Percentiles rank a stretch among this genome's conserved stretches.
phyloP scores from a whole-genome alignment of 1,140 invertebrate genomes.

The Micrasema minimum region DNA sequence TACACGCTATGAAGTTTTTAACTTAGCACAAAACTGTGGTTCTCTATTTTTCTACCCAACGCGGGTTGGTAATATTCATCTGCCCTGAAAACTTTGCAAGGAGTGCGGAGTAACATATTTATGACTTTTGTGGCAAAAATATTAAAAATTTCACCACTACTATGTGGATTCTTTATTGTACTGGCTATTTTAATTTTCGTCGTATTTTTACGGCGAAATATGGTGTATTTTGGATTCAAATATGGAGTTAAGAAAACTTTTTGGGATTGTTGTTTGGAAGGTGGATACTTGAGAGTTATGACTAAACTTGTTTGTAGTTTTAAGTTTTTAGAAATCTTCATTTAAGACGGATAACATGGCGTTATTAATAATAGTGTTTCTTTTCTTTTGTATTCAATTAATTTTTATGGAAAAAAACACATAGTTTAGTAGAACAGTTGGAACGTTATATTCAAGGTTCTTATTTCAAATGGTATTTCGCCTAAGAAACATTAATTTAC shows the following conservation, averaged over 20 bases:
- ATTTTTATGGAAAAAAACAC: too few relatives aligned
- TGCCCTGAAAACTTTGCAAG: slow-evolving; percentile 34
- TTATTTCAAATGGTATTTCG: too few relatives aligned
- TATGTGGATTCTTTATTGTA: slow-evolving; percentile 9
- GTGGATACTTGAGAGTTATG: background rate
- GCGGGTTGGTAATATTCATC: slow-evolving; percentile 11
- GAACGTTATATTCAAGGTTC: too few relatives aligned
- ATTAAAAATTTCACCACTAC: slow-evolving; percentile 50
- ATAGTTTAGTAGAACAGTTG: too few relatives aligned
- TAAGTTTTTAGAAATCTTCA: too few relatives aligned
- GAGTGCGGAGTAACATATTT: slow-evolving; percentile 50
- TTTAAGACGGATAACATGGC: too few relatives aligned
- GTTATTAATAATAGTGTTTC: too few relatives aligned
- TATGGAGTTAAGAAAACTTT: slow-evolving; percentile 16
- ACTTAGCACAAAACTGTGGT: slow-evolving; percentile 26
- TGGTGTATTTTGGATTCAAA: slow-evolving; percentile 14
- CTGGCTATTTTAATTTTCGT: slow-evolving; percentile 36
- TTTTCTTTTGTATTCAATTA: too few relatives aligned
- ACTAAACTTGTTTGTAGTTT: too few relatives aligned
- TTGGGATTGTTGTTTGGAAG: slow-evolving; percentile 22
- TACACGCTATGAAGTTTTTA: background rate
- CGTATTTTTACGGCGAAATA: slow-evolving; percentile 33
- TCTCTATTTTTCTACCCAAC: background rate
- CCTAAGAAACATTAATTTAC: too few relatives aligned
- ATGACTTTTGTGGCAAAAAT: slow-evolving; percentile 51